Conservation (phyloP, 2,888 invertebrate genomes). For the Oxyteleia sp. region DNA sequence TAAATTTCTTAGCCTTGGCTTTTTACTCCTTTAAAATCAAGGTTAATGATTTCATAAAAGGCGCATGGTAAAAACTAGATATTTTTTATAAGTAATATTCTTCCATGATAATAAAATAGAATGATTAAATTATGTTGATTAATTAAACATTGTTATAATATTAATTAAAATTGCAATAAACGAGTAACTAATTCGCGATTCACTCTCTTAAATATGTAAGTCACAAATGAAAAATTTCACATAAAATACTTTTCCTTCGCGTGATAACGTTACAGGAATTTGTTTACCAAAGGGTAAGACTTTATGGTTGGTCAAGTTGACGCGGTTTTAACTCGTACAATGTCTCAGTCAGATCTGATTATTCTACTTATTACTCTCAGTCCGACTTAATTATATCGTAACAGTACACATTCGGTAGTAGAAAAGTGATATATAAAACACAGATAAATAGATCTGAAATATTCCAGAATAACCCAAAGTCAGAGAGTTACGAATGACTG, state of each 20-base stretch:
- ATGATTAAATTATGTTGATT: too few relatives aligned
- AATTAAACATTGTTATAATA: too few relatives aligned
- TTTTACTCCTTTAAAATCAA: too few relatives aligned
- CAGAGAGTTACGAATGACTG: conserved; percentile 70
- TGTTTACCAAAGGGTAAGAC: conserved; percentile 41
- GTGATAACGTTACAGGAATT: too few relatives aligned
- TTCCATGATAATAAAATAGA: too few relatives aligned
- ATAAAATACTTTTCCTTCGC: conserved; percentile 36
- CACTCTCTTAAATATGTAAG: too few relatives aligned
- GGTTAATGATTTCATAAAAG: too few relatives aligned
- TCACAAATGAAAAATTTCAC: conserved; percentile 44
- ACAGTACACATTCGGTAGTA: conserved; percentile 57
- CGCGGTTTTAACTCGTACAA: conserved; percentile 37
- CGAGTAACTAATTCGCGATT: too few relatives aligned
- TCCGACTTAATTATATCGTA: conserved; percentile 63
- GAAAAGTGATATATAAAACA: conserved; percentile 73
- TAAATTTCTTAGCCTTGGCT: too few relatives aligned
- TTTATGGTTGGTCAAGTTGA: conserved; percentile 40
- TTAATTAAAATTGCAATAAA: too few relatives aligned
- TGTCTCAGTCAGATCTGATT: conserved; percentile 55
- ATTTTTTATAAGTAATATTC: too few relatives aligned
- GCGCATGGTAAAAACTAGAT: too few relatives aligned
- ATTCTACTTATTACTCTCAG: conserved; percentile 71
- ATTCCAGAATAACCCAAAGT: conserved; percentile 74
- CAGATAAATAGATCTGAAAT: conserved; percentile 67